Evolutionary conservation across 2,888 invertebrate species (phyloP), one percentile per base, ranked within the genome.

Genomic region (Ditula angustiorana): DNA sequence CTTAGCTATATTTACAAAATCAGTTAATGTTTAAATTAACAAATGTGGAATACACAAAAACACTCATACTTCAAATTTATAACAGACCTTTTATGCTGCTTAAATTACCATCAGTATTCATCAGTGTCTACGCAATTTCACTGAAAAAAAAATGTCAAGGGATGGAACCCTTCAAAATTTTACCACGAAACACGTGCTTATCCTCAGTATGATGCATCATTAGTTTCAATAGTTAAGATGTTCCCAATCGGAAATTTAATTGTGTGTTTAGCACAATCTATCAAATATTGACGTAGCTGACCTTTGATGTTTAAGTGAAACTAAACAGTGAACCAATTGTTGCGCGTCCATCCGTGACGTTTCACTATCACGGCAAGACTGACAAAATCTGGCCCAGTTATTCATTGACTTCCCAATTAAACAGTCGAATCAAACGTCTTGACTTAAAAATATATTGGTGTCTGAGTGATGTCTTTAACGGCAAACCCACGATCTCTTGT

Each of bases 341-440:
- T 80, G 77, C 13, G 67, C 74, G 71, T 56, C 76, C 74, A 65
- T 61, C 77, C 79, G 75, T 68, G 68, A 75, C 74, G 68, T 80
- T 80, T 72, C 79, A 75, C 76, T 82, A 83, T 83, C 82, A 63
- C 56, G 35, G 19, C 28, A 35, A 26, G 33, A 53, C 64, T 46
- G 46, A 53, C 64, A 26, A 64, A 64, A 59, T 64, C 58, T 64
- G 64, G 11, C 57, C 63, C 64, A 64, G 58, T 64, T 64, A 28
- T 11, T 37, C 8, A 47, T 37, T 4, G 37, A 10, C 58, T 26
- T 46, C 37, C 11, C 35, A 11, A 46, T 46, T 16, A 46, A 53
- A 33, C 50, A 24, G 35, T 13, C 28, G 53, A 53, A 41, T 23
- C 26, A 46, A 46, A 41, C 8, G 7, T 8, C 33, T 33, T 5